Evolutionary conservation across 2,888 invertebrate genomes (phyloP).

Genomic region (Eurytoma adleriae): DNA sequence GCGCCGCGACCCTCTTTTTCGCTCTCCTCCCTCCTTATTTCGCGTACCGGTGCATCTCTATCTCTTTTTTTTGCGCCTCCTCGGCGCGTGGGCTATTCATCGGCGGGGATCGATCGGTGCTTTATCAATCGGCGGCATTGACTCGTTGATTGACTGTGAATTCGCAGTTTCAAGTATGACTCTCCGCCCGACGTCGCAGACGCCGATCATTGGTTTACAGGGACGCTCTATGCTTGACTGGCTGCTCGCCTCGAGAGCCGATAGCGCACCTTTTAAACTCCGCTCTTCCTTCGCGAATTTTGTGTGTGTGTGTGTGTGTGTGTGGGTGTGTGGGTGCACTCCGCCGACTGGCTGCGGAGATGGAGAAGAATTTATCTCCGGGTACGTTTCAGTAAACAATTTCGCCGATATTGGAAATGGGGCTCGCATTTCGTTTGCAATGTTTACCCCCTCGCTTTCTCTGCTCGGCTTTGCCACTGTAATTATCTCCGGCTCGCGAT

Average conservation of each 20-base stretch:
- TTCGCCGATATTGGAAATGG: constrained; percentile 26
- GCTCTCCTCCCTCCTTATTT: neutral
- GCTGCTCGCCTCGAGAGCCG: constrained; percentile 59
- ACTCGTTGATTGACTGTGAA: constrained; percentile 66
- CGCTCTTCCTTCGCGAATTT: constrained; percentile 9
- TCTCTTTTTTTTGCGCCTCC: constrained; percentile 13
- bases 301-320: neutral
- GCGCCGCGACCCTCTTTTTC: constrained; percentile 5
- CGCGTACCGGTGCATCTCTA: neutral
- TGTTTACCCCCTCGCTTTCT: constrained; percentile 32
- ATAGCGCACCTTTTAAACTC: constrained; percentile 57
- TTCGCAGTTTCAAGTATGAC: constrained; percentile 59
- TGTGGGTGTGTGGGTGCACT: neutral
- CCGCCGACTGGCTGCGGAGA: neutral
- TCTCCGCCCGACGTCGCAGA: constrained; percentile 47
- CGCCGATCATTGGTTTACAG: constrained; percentile 49
- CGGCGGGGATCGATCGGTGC: constrained; percentile 31
- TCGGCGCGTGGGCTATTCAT: neutral
- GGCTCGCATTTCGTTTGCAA: constrained; percentile 37
- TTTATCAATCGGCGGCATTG: constrained; percentile 63
- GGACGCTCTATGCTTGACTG: constrained; percentile 40
- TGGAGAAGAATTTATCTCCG: constrained; percentile 23
- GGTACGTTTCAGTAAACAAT: constrained; percentile 46
- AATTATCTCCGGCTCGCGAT: constrained; percentile 29
- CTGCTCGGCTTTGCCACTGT: constrained; percentile 11